Percentiles rank a stretch among this genome's conserved stretches.
Conservation (phyloP, 2,113 vertebrate genomes). For the Corynorhinus townsendii region DNA sequence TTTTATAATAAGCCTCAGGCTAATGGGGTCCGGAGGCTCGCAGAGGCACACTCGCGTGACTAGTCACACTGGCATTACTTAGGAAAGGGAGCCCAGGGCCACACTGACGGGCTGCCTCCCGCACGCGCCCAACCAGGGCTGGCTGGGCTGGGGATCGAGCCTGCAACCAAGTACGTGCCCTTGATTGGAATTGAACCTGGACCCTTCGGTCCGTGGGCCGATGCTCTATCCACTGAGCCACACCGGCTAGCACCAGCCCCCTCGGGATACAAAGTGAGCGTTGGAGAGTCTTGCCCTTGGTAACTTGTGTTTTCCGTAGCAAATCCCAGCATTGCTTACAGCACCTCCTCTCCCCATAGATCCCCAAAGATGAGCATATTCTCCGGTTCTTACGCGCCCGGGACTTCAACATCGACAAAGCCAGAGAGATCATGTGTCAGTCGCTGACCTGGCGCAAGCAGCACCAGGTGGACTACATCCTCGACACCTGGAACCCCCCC, state of each 20-base stretch:
- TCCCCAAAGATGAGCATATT: constrained; percentile 97
- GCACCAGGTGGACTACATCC: constrained; percentile 94
- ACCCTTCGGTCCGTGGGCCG: no score
- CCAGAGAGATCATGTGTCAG: constrained; percentile 93
- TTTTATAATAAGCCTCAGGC: rapidly evolving
- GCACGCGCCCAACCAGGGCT: no score
- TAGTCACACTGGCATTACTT: rapidly evolving
- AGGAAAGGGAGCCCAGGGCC: background rate
- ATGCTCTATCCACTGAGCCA: background rate
- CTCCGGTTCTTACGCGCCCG: constrained; percentile 93
- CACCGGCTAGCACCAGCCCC: background rate
- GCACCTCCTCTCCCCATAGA: constrained; percentile 76
- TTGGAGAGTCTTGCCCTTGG: background rate
- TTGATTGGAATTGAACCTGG: no score
- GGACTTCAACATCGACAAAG: constrained; percentile 95
- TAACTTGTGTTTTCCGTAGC: background rate
- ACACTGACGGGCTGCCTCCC: no score
- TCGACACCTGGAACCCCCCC: constrained; percentile 92
- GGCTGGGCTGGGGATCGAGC: no score
- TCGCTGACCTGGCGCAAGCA: constrained; percentile 96
- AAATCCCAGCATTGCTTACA: background rate
- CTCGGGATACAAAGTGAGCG: background rate
- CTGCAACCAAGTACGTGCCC: no score
- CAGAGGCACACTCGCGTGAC: background rate
- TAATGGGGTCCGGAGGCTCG: rapidly evolving